Conservation (phyloP, 2,797 vertebrate species). For the Triplophysa yarkandensis region DNA sequence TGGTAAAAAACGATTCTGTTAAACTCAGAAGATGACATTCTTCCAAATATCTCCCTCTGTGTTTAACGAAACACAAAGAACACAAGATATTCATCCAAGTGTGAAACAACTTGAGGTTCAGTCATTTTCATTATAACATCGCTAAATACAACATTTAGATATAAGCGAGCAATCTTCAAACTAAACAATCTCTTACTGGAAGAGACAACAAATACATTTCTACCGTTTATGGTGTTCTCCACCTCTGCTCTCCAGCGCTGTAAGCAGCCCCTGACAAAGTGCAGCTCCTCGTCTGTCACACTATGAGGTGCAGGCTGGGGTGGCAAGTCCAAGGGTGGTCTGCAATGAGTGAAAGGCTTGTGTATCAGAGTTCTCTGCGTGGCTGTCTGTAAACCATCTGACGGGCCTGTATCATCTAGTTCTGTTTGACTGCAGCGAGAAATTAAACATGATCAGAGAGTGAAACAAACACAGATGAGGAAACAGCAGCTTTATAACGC, state of each 20-base stretch:
- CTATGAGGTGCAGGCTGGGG: constrained; percentile 78
- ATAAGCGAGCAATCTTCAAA: background rate
- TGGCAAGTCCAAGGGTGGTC: constrained; percentile 62
- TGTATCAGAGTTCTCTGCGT: constrained; percentile 67
- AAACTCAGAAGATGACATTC: no score
- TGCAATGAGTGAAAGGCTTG: constrained; percentile 71
- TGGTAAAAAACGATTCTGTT: no score
- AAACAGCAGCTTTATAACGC: background rate
- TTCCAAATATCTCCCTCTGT: no score
- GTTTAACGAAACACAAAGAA: no score
- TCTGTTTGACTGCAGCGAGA: constrained; percentile 54
- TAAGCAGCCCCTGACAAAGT: constrained; percentile 83
- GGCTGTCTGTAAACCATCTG: constrained; percentile 58
- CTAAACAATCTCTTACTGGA: background rate
- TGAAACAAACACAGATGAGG: background rate
- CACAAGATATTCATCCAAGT: no score
- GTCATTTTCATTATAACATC: background rate
- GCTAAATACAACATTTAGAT: background rate
- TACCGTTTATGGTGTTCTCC: constrained; percentile 89
- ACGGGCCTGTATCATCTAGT: constrained; percentile 57
- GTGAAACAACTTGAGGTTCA: no score
- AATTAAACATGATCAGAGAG: constrained; percentile 23
- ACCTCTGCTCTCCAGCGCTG: constrained; percentile 91
- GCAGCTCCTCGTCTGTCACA: constrained; percentile 83
- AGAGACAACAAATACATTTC: constrained; percentile 20